Evolutionary conservation across 92 coral and sea anemone genomes (phyloP).

Genomic region (Palythoa grandiflora): DNA sequence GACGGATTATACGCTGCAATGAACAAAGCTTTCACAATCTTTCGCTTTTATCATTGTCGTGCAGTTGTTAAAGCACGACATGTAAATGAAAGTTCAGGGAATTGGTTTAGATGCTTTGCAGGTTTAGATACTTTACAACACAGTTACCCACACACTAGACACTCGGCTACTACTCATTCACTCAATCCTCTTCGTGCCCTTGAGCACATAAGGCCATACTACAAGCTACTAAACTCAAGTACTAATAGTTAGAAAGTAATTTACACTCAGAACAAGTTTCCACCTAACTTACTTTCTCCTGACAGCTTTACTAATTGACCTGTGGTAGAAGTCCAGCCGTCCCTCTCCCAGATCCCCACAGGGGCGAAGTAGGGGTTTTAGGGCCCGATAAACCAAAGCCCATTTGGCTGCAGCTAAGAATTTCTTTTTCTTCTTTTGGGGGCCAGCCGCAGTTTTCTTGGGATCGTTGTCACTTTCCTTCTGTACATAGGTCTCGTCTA

Average conservation of each 20-base stretch:
- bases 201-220: too few species aligned
- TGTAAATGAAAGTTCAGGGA: too few species aligned
- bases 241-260: background rate
- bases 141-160: too few species aligned
- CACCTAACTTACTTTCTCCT: conserved; percentile 81
- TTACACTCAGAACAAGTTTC: background rate
- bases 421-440: conserved; percentile 63
- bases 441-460: conserved; percentile 11
- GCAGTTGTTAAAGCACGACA: too few species aligned
- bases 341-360: conserved; percentile 99
- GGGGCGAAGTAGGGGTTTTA: conserved; percentile 97
- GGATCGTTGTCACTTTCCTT: conserved; percentile 56
- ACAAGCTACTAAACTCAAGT: too few species aligned
- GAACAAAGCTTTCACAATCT: too few species aligned
- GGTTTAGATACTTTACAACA: too few species aligned
- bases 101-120: too few species aligned
- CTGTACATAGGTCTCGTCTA: conserved; percentile 89
- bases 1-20: too few species aligned
- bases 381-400: conserved; percentile 98
- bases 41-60: too few species aligned
- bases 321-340: conserved; percentile 94
- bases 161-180: too few species aligned
- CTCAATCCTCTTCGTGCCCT: too few species aligned
- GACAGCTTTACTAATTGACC: conserved; percentile 98
- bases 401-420: conserved; percentile 96